phyloP scores from a whole-genome alignment of 2,888 invertebrate genomes.

The Unio pictorum region DNA sequence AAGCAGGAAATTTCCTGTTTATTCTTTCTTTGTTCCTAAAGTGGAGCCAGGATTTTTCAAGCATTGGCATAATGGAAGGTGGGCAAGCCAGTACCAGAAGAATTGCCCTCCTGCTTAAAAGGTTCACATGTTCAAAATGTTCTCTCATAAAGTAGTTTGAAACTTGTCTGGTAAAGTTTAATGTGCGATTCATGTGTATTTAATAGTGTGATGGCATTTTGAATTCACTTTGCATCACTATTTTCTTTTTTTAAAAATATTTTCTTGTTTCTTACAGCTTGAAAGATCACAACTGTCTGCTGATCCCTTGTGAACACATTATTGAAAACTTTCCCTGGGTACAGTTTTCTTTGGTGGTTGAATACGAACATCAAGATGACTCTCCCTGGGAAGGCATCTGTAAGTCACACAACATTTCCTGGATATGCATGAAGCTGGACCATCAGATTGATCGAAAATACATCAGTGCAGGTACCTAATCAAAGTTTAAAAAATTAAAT shows the following conservation, averaged over 20 bases:
- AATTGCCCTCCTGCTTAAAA: no score
- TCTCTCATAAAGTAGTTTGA: neutral
- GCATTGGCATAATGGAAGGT: no score
- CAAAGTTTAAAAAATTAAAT: no score
- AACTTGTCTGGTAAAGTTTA: neutral
- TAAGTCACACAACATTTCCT: slow-evolving; percentile 39
- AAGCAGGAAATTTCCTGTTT: no score
- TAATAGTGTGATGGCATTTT: neutral
- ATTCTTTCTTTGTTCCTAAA: no score
- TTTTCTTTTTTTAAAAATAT: neutral
- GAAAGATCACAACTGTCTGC: slow-evolving; percentile 41
- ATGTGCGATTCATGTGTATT: no score
- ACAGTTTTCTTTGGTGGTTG: slow-evolving; percentile 53
- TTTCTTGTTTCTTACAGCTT: slow-evolving; percentile 25
- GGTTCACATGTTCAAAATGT: no score
- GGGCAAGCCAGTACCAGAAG: no score
- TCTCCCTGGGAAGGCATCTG: slow-evolving; percentile 28
- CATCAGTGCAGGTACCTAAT: no score
- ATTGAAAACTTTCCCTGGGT: slow-evolving; percentile 46
- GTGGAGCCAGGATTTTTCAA: no score
- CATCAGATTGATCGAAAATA: no score
- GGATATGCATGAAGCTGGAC: slow-evolving; percentile 23
- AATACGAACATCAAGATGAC: slow-evolving; percentile 42
- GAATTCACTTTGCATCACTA: neutral
- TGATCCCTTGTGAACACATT: slow-evolving; percentile 22